Percentiles rank a stretch among this genome's conserved stretches.
Evolutionary conservation across 2,888 invertebrate species (phyloP).

Genomic region (Nematopogon swammerdamellus): DNA sequence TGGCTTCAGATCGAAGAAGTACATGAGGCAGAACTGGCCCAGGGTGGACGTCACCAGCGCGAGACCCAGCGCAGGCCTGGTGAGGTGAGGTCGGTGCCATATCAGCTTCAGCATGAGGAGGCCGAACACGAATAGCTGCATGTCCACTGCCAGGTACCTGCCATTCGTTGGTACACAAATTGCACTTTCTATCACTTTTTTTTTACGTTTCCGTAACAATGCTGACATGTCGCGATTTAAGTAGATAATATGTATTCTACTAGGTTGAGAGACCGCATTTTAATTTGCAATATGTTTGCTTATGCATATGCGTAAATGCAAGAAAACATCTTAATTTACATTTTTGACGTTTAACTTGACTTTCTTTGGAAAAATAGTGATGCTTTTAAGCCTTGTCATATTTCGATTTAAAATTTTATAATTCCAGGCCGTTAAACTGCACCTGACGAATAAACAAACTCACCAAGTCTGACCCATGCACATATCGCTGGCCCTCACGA

Average conservation of each 20-base stretch:
- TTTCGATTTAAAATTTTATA: neutral
- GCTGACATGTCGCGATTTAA: too few relatives aligned
- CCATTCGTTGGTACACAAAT: conserved; percentile 6
- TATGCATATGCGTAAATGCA: neutral
- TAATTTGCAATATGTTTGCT: too few relatives aligned
- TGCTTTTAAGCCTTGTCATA: neutral
- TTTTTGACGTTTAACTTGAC: too few relatives aligned
- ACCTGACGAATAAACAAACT: conserved; percentile 4
- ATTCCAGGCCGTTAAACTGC: neutral
- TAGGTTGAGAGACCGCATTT: neutral
- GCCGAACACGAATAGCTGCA: conserved; percentile 37
- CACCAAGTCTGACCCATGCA: conserved; percentile 39
- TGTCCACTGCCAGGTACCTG: conserved; percentile 49
- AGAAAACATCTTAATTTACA: neutral
- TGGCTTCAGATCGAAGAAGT: conserved; percentile 33
- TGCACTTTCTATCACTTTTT: conserved; percentile 4
- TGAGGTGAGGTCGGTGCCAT: conserved; percentile 17
- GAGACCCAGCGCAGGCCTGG: conserved; percentile 18
- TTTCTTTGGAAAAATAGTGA: too few relatives aligned
- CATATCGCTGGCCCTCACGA: conserved; percentile 25
- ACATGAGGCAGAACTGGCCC: conserved; percentile 21
- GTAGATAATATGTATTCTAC: neutral
- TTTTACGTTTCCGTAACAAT: conserved; percentile 11
- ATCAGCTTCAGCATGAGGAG: conserved; percentile 28
- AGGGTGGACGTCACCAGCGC: conserved; percentile 24